Base-by-base conservation (phyloP, 2,888 invertebrate species). In the Graphium colonna region DNA sequence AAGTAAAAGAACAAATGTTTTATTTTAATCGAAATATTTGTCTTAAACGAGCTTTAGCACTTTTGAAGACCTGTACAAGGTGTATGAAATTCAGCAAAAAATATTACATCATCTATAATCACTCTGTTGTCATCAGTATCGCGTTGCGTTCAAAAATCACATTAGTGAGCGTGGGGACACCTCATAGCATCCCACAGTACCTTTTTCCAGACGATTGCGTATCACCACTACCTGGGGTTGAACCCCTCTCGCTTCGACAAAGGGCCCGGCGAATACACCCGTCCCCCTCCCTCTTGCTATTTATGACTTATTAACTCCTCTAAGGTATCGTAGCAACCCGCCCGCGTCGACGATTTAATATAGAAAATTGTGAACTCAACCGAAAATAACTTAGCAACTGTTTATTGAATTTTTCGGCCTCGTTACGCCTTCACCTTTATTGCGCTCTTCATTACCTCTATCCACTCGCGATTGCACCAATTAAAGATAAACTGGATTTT, bases 271-370 rank as follows among this genome's bases (percentile, higher is more conserved):
- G 51, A 58, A 63, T 75, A 61, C 51, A 62, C 57, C 70, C 62
- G 47, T 82, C 79, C 65, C 82, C 60, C 61, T 86, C 67, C 57
- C 66, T 55, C 78, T 65, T 64, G 68, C 81, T 81, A 82, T 87
- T 88, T 86, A 86, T 88, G 88, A 89, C 89, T 88, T 89, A 89
- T 89, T 89, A 89, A 85, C 87, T 86, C 75, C 84, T 86, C 79
- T 78, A 67, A 84, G 86, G 89, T 89, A 88, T 87, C 89, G 85
- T 87, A 75, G 89, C 89, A 89, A 89, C 89, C 77, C 76, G 74
- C 79, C 77, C 75, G 67, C 67, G 69, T 64, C 68, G 68, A 61
- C 74, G 80, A 82, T 86, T 87, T 86, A 88, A 89, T 89, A 87
- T 86, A 84, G 82, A 79, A 83, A 79, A 86, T 86, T 87, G 88